Percentiles rank a stretch among this genome's conserved stretches.
phyloP scores from a whole-genome alignment of 2,888 invertebrate species.

The Aporophyla lueneburgensis region DNA sequence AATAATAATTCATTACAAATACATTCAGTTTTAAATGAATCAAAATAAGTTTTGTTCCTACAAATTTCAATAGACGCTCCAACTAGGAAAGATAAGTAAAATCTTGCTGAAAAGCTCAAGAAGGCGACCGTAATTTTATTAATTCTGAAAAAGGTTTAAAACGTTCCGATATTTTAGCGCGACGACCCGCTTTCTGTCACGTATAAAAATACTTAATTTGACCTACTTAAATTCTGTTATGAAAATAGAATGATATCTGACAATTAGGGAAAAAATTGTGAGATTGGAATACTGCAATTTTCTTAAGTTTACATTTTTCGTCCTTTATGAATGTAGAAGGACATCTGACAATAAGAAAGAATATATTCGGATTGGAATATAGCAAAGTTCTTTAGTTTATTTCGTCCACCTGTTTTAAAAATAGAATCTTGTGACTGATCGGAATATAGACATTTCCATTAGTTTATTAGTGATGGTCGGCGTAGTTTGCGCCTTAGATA shows the following conservation, averaged over 20 bases:
- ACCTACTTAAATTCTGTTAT: constrained; percentile 1
- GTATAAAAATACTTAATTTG: constrained; percentile 23
- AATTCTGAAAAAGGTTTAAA: constrained; percentile 17
- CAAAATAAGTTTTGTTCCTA: background rate
- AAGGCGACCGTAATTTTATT: constrained; percentile 10
- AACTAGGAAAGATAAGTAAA: constrained; percentile 1
- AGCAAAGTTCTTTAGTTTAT: no score
- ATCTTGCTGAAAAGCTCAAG: constrained; percentile 9
- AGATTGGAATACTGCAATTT: no score
- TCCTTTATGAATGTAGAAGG: no score
- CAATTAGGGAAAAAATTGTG: no score
- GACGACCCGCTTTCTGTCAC: background rate
- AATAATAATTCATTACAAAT: no score
- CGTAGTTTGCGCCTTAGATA: background rate
- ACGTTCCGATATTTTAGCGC: constrained; percentile 14
- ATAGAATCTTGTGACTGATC: background rate
- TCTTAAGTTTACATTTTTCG: no score
- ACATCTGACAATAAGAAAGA: no score
- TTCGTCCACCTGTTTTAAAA: background rate
- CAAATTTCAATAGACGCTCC: background rate
- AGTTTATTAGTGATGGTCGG: background rate
- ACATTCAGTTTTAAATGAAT: no score
- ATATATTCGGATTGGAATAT: no score
- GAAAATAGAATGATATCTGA: constrained; percentile 2
- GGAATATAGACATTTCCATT: background rate